Evolutionary conservation across 2,797 vertebrate species (phyloP), one percentile per base, ranked within the genome.

Genomic region (Orestias chungarensis): DNA sequence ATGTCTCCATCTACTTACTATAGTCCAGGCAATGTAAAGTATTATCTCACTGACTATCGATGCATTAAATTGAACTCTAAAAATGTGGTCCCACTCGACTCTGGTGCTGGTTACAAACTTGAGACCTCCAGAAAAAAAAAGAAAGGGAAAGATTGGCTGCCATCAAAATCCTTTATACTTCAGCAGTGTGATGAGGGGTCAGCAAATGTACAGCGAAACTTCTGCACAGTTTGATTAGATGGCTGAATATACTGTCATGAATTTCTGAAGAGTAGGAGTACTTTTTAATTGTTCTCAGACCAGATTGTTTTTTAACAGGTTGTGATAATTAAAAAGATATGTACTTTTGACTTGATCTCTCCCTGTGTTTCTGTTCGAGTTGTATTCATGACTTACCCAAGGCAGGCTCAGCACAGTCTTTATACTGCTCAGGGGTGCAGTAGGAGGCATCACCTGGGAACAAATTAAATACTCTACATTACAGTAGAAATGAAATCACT

Each of bases 341-440:
- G 29, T 59, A 47, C 40, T 47, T 50, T 66, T 67, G 18, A 74
- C 46, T 43, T 72, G 0, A 79, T 52, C 68, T 2, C 18, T 33
- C 31, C 18, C 29, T 35, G 43, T 70, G 69, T 67, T 59, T 64
- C 6, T 27, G 49, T 33, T 40, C 42, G 27, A 44, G 43, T 17
- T 46, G 23, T 18, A 17, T 12, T 61, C 29, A 40, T 27, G 50
- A 89, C 94, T 95, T 83, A 96, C 95, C 93, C 0, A 99, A 94
- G 0, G 98, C 97, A 31, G 98, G 98, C 84, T 99, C 97, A 12
- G 97, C 98, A 2, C 97, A 99, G 79, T 99, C 98, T 90, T 99
- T 99, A 86, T 99, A 99, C 93, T 99, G 98, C 90, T 99, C 98
- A 1, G 98, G 98, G 20, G 98, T 99, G 82, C 98, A 99, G 94